Evolutionary conservation across 2,888 invertebrate species (phyloP).

Genomic region (Elgonia sp.): DNA sequence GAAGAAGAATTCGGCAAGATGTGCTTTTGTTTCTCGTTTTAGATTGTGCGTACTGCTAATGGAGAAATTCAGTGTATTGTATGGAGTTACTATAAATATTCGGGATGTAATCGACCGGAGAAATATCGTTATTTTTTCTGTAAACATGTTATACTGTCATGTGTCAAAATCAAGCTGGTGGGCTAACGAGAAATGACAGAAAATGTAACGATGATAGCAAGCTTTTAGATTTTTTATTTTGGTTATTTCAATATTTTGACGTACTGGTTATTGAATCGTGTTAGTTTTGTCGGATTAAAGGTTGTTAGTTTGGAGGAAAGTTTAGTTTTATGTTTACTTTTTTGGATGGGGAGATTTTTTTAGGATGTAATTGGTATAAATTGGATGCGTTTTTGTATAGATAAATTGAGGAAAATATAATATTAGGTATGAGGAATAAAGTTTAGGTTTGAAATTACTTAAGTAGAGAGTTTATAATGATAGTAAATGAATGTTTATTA

Average conservation of each 20-base stretch:
- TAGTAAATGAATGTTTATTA: no score
- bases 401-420: no score
- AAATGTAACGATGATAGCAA: conserved; percentile 14
- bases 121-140: conserved; percentile 51
- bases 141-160: conserved; percentile 46
- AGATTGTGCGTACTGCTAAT: conserved; percentile 30
- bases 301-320: no score
- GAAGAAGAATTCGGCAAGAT: conserved; percentile 40
- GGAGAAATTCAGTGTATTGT: conserved; percentile 34
- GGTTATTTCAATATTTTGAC: conserved; percentile 47
- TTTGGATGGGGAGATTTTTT: no score
- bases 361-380: no score
- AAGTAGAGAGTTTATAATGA: no score
- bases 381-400: no score
- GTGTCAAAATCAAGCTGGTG: conserved; percentile 40
- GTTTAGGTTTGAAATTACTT: no score
- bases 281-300: not conserved
- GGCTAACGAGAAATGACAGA: conserved; percentile 6
- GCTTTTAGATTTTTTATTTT: conserved; percentile 15
- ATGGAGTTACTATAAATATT: conserved; percentile 50
- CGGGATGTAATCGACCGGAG: conserved; percentile 31
- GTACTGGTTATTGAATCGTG: conserved; percentile 20
- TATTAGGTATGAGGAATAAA: no score
- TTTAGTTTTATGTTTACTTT: no score
- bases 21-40: conserved; percentile 17